Evolutionary conservation across 2,797 vertebrate genomes (phyloP), one percentile per base, ranked within the genome.

Genomic region (Phalloptychus januarius): DNA sequence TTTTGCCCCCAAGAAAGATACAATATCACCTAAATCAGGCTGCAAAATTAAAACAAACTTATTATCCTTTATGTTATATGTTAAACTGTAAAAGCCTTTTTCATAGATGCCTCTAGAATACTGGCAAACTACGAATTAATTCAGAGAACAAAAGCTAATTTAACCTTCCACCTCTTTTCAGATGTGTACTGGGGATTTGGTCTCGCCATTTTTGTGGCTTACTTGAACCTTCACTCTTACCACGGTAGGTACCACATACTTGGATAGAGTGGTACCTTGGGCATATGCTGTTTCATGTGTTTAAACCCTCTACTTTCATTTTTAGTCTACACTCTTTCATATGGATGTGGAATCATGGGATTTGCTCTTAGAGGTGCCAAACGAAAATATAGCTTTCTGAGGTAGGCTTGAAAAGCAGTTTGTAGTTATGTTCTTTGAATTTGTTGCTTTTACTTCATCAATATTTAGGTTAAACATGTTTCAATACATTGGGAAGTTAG

Each of bases 291-390:
- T 74, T 8, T 20, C 50, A 2, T 72, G 13, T 65, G 33, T 1
- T 75, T 44, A 31, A 52, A 77, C 72, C 3, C 10, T 85, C 16
- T 85, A 33, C 33, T 91, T 82, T 72, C 1, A 28, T 87, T 91
- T 52, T 42, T 76, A 95, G 94, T 90, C 5, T 95, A 90, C 81
- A 94, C 93, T 3, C 45, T 94, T 54, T 93, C 94, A 13, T 93
- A 91, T 83, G 95, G 95, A 61, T 91, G 82, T 65, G 94, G 95
- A 18, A 87, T 95, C 15, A 81, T 86, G 0, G 61, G 85, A 20
- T 95, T 95, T 85, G 88, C 95, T 28, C 3, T 95, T 8, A 82
- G 88, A 36, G 94, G 93, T 78, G 89, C 86, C 74, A 87, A 69
- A 67, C 76, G 91, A 72, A 94, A 92, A 90, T 93, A 79, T 77